These are phyloP conservation scores for Carabus problematicus DNA, from an alignment of 2,888 invertebrate genomes.

Conservation along the genomic window DNA sequence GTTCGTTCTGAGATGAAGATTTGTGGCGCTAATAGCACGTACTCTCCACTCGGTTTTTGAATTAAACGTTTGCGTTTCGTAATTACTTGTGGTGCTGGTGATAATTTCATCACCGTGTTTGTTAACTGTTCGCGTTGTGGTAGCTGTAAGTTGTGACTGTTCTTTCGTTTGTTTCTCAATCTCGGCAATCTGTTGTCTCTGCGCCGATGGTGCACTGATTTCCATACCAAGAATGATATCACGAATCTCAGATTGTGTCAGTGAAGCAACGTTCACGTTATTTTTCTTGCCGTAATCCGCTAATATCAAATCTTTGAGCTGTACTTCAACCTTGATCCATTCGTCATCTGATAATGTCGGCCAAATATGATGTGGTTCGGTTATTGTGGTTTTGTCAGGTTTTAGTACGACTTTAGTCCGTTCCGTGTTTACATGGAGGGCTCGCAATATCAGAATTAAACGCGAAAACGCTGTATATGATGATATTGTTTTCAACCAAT, in stretches of 20 bases:
- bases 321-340: constrained; percentile 99
- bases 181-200: constrained; percentile 98
- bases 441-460: constrained; percentile 93
- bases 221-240: constrained; percentile 99
- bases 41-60: constrained; percentile 99
- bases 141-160: constrained; percentile 97
- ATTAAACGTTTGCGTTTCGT: constrained; percentile 97
- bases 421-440: constrained; percentile 98
- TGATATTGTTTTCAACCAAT: constrained; percentile 99
- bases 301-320: constrained; percentile 96
- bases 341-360: constrained; percentile 97
- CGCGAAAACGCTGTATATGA: constrained; percentile 99
- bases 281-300: constrained; percentile 99
- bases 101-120: constrained; percentile 99
- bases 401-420: constrained; percentile 98
- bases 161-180: constrained; percentile 99
- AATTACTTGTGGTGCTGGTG: constrained; percentile 98
- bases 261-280: constrained; percentile 98
- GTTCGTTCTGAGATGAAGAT: constrained; percentile 95
- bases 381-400: constrained; percentile 98
- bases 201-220: constrained; percentile 98
- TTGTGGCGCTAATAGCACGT: constrained; percentile 96
- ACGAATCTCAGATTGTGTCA: constrained; percentile 98
- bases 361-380: constrained; percentile 99
- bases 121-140: constrained; percentile 97